Conservation (phyloP, 2,888 invertebrate genomes). For the Leptopilina myrica region DNA sequence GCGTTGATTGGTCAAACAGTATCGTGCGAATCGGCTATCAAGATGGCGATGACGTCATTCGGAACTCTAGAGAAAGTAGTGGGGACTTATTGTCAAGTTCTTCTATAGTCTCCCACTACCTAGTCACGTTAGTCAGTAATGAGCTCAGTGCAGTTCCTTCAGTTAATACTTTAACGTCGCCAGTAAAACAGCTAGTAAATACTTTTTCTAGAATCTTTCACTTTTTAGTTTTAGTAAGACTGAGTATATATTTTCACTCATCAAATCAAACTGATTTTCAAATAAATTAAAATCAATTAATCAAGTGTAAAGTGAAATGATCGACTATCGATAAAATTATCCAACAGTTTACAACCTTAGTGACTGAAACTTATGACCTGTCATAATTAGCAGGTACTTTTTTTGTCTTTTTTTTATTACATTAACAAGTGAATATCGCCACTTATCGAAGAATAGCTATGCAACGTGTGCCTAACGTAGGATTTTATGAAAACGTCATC, state of each 20-base stretch:
- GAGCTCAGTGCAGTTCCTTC: background rate
- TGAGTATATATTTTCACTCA: background rate
- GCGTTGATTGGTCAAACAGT: slow-evolving; percentile 42
- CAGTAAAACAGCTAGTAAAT: background rate
- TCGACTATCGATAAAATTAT: slow-evolving; percentile 4
- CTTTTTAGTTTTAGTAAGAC: background rate
- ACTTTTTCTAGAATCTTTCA: background rate
- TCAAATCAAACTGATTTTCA: background rate
- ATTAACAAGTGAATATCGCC: background rate
- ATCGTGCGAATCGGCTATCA: slow-evolving; percentile 68
- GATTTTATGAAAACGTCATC: slow-evolving; percentile 65
- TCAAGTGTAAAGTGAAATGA: slow-evolving; percentile 1
- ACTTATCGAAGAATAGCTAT: slow-evolving; percentile 61
- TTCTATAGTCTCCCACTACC: slow-evolving; percentile 60
- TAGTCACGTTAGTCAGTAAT: slow-evolving; percentile 3
- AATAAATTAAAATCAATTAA: background rate
- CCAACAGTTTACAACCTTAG: background rate
- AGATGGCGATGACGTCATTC: slow-evolving; percentile 70
- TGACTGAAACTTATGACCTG: background rate
- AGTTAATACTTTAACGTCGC: background rate
- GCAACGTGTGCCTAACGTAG: slow-evolving; percentile 71
- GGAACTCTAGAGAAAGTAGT: slow-evolving; percentile 43
- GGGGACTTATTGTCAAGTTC: slow-evolving; percentile 28
- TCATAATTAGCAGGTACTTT: background rate
- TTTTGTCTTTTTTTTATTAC: background rate